These are phyloP conservation scores for Cylindroiulus punctatus DNA, from an alignment of 2,888 invertebrate species.

Conservation along the genomic window DNA sequence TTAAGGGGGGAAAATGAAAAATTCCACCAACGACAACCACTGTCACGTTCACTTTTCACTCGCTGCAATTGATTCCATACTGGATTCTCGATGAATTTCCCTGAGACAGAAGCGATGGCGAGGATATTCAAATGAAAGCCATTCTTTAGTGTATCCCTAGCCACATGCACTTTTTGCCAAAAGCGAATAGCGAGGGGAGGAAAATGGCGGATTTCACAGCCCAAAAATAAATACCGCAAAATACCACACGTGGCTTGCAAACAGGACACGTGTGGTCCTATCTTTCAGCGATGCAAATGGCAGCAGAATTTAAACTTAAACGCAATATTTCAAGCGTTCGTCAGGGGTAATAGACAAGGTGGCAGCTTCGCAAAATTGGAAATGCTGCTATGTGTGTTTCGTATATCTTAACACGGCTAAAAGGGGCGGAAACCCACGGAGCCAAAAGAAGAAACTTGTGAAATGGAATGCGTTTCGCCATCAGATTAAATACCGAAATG, in stretches of 20 bases:
- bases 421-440: neutral
- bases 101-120: neutral
- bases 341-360: slow-evolving; percentile 35
- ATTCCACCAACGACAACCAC: slow-evolving; percentile 50
- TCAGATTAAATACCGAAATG: neutral
- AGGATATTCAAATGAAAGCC: slow-evolving; percentile 22
- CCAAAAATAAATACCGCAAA: neutral
- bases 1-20: slow-evolving; percentile 39
- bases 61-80: slow-evolving; percentile 36
- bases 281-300: slow-evolving; percentile 12
- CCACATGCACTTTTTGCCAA: neutral
- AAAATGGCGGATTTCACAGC: neutral
- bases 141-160: neutral
- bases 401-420: neutral
- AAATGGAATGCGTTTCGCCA: neutral
- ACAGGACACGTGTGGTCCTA: neutral
- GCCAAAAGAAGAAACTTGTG: neutral
- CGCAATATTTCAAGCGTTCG: slow-evolving; percentile 19
- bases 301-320: neutral
- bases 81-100: slow-evolving; percentile 42
- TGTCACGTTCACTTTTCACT: slow-evolving; percentile 49
- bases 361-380: slow-evolving; percentile 31
- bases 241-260: slow-evolving; percentile 8
- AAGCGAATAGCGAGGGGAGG: neutral
- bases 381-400: neutral